Evolutionary conservation across 2,888 invertebrate species (phyloP).

Genomic region (Cancer borealis): DNA sequence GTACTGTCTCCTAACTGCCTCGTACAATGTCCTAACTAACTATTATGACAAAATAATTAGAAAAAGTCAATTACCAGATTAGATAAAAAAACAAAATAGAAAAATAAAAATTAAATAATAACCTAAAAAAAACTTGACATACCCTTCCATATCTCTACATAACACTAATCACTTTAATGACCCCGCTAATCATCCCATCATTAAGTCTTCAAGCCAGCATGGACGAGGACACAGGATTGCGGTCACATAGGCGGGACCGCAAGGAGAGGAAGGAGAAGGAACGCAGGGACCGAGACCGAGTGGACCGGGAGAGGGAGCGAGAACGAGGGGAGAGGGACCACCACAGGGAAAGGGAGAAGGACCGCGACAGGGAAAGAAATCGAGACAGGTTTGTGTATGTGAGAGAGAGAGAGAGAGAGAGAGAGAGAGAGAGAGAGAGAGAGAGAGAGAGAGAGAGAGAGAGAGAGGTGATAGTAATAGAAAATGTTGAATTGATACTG

Average conservation of each 20-base stretch:
- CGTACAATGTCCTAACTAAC: no score
- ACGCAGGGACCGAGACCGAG: constrained; percentile 67
- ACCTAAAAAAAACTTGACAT: no score
- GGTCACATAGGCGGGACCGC: constrained; percentile 65
- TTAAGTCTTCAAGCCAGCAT: neutral
- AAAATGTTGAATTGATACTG: neutral
- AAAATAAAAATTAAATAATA: no score
- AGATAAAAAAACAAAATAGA: no score
- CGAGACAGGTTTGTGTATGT: constrained; percentile 75
- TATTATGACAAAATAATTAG: no score
- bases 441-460: constrained; percentile 75
- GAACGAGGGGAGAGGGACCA: constrained; percentile 56
- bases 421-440: constrained; percentile 79
- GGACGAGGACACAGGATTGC: constrained; percentile 76
- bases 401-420: constrained; percentile 62
- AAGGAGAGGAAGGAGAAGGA: constrained; percentile 77
- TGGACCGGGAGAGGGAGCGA: constrained; percentile 71
- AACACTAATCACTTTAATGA: no score
- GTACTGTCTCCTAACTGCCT: no score
- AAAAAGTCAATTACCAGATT: no score
- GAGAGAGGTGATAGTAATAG: neutral
- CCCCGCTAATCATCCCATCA: no score
- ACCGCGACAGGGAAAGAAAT: constrained; percentile 73
- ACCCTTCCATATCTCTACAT: no score
- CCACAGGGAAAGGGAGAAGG: constrained; percentile 74